phyloP scores from a whole-genome alignment of 2,797 vertebrate species.

The Parauchenoglanis punctatus region DNA sequence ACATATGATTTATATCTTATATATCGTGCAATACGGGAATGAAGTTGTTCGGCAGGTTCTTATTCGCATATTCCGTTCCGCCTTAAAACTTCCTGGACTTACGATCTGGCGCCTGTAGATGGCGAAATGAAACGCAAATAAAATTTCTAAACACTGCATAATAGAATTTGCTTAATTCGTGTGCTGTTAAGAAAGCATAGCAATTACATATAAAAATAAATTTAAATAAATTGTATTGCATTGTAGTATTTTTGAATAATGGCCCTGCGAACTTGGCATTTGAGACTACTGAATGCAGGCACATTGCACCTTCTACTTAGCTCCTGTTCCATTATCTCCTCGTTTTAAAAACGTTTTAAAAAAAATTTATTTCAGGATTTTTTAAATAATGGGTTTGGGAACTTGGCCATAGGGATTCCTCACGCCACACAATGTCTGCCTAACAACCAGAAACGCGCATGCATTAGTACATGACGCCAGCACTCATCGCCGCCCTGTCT shows the following conservation, averaged over 20 bases:
- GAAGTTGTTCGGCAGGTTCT: not conserved
- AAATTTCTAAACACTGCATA: not conserved
- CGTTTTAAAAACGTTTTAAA: not conserved
- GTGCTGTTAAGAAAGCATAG: not conserved
- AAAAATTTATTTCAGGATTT: too few relatives aligned
- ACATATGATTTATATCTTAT: not conserved
- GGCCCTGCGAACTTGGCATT: not conserved
- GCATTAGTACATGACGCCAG: too few relatives aligned
- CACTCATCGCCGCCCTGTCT: not conserved
- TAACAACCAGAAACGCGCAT: not conserved
- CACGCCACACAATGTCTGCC: not conserved
- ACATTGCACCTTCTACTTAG: not conserved
- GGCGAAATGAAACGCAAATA: not conserved
- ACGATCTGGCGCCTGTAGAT: not conserved
- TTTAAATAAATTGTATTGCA: not conserved
- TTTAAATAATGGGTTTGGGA: too few relatives aligned
- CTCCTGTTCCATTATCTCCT: not conserved
- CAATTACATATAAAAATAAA: not conserved
- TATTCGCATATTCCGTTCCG: not conserved
- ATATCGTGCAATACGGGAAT: not conserved
- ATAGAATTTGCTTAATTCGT: not conserved
- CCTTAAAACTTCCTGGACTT: not conserved
- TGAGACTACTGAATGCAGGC: not conserved
- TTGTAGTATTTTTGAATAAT: not conserved
- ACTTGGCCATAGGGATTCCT: too few relatives aligned